Base-by-base conservation (phyloP, 2,113 vertebrate species). In the Prinia subflava region DNA sequence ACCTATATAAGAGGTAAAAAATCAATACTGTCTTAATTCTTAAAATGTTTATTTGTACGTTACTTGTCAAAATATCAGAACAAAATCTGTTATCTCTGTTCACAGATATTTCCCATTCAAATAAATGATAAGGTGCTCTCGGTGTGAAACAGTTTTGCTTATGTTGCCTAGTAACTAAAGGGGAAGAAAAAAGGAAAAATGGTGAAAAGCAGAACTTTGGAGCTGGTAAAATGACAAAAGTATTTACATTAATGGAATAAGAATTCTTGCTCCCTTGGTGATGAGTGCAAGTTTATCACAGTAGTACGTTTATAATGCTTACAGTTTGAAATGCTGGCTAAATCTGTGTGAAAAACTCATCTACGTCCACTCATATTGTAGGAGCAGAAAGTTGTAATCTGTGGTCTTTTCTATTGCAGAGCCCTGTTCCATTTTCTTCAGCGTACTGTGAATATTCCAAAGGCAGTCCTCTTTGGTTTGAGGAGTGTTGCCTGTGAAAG, bases 91-190 rank as follows among this genome's bases (percentile, higher is more conserved):
- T 92, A 63, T 87, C 94, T 90, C 92, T 94, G 30, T 50, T 84
- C 76, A 64, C 52, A 64, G n/a, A 83, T 86, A 79, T 87, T 96
- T 96, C 80, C 57, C 59, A 87, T 90, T 97, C 81, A 92, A 95
- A 95, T 95, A 94, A 93, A 96, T 83, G 18, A 87, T 73, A 87
- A 96, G 68, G 46, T 73, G 11, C 10, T 79, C 13, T 86, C 64
- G 19, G 13, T 33, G 31, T 76, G 75, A 87, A 78, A 91, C 22
- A 73, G 16, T 70, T 81, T 76, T 91, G 42, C 65, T 86, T 83
- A 79, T 0, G 92, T 97, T 97, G 96, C 97, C 83, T 97, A 92
- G 97, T 92, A 97, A 97, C 94, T 68, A 89, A 27, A 82, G 15
- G 3, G 2, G 1, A 20, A 52, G 19, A 39, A 60, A 55, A 16